A percentile compares a stretch with the other conserved stretches of the same genome.
Conservation (phyloP, 2,113 vertebrate species). For the Oryzias curvinotus region DNA sequence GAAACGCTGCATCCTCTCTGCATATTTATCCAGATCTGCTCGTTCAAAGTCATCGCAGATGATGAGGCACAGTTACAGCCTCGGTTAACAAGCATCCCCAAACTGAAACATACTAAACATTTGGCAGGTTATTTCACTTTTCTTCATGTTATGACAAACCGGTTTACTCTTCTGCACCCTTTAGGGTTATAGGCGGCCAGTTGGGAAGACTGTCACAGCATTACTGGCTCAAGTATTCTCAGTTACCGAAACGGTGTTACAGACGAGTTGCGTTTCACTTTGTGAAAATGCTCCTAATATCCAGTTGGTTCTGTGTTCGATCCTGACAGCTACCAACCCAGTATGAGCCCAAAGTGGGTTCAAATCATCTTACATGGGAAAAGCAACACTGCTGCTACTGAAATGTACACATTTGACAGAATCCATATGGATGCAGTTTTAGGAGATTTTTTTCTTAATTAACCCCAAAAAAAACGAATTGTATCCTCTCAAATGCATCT, state of each 20-base stretch:
- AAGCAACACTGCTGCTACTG: not conserved
- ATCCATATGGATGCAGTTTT: no score
- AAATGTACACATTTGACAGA: no score
- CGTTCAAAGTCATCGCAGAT: constrained; percentile 2
- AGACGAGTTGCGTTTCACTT: constrained; percentile 30
- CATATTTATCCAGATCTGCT: constrained; percentile 21
- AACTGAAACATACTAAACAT: not conserved
- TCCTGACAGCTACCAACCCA: not conserved
- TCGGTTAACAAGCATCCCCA: constrained; percentile 2
- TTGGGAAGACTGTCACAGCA: constrained; percentile 6
- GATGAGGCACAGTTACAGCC: constrained; percentile 7
- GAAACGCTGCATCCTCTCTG: constrained; percentile 25
- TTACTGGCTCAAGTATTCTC: constrained; percentile 40
- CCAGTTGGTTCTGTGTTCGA: constrained; percentile 10
- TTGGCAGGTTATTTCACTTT: no score
- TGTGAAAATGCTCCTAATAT: not conserved
- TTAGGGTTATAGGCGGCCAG: not conserved
- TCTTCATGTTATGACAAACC: no score
- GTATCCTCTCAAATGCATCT: not conserved
- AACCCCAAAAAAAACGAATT: no score
- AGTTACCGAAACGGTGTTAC: constrained; percentile 45
- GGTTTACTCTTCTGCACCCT: not conserved
- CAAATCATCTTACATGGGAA: not conserved
- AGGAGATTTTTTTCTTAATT: no score
- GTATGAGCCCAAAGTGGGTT: not conserved